A percentile compares a stretch with the other conserved stretches of the same genome.
Evolutionary conservation across 2,113 vertebrate genomes (phyloP).

Genomic region (Ardeotis arabs): DNA sequence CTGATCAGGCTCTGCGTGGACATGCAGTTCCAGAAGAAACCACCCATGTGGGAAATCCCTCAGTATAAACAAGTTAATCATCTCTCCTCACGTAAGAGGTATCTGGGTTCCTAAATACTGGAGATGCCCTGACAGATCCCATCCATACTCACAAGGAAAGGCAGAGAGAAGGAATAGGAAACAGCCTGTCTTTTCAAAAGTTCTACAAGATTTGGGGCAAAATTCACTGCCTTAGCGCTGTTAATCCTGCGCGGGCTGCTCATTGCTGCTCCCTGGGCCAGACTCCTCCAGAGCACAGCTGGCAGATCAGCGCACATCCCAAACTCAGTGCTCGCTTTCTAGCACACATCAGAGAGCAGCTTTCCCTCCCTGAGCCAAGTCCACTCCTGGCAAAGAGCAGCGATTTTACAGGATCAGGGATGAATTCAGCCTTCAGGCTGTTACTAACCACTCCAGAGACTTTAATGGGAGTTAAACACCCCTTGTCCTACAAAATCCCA

Average conservation of each 20-base stretch:
- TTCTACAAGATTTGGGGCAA: neutral
- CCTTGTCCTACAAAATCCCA: neutral
- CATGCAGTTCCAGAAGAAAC: neutral
- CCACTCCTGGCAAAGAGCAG: neutral
- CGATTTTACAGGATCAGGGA: neutral
- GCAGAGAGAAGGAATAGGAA: neutral
- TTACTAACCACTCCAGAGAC: neutral
- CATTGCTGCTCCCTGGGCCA: neutral
- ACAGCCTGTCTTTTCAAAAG: neutral
- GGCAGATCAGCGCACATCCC: neutral
- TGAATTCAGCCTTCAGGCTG: neutral
- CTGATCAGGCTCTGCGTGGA: neutral
- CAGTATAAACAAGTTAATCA: neutral
- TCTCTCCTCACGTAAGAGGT: neutral
- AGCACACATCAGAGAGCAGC: neutral
- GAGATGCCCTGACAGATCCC: neutral
- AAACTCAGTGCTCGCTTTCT: neutral
- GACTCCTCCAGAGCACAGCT: neutral
- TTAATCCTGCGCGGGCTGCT: neutral
- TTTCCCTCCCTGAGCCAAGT: neutral
- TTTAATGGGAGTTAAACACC: slow-evolving; percentile 5
- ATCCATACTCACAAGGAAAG: neutral
- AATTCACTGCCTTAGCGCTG: neutral
- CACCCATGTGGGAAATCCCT: neutral
- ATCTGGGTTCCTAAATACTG: neutral